Conservation (phyloP, 1,140 invertebrate species). For the Tetragonula clypearis region DNA sequence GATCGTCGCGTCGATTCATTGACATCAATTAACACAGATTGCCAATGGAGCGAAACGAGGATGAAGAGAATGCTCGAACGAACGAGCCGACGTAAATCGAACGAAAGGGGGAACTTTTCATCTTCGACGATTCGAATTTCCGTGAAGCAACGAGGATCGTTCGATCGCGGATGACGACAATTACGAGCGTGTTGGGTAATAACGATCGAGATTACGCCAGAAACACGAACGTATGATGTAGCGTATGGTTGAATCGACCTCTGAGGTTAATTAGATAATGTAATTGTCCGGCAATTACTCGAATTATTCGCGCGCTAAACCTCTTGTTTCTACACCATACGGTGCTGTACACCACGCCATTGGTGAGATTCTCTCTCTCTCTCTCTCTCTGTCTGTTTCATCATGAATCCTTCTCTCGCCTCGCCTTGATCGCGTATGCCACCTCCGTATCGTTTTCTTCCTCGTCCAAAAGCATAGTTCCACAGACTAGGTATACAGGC, state of each 20-base stretch:
- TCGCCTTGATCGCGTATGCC: conserved; percentile 2
- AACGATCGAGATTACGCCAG: conserved; percentile 76
- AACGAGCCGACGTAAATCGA: background rate
- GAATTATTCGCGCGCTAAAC: conserved; percentile 74
- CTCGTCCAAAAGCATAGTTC: background rate
- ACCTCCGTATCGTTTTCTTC: conserved; percentile 25
- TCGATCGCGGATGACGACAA: background rate
- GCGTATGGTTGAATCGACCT: conserved; percentile 71
- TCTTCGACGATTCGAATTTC: conserved; percentile 26
- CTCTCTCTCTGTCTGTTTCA: background rate
- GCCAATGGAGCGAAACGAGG: background rate
- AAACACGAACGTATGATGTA: conserved; percentile 67
- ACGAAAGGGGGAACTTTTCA: background rate
- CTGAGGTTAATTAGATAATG: conserved; percentile 80
- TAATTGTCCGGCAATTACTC: conserved; percentile 79
- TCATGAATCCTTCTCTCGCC: conserved; percentile 10
- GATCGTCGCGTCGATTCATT: background rate
- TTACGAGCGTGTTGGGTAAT: conserved; percentile 68
- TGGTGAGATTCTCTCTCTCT: conserved; percentile 14
- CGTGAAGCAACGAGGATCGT: conserved; percentile 57
- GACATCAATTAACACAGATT: background rate
- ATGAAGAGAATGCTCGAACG: background rate
- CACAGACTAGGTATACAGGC: background rate
- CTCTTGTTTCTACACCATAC: conserved; percentile 57
- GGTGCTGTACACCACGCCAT: conserved; percentile 11